Evolutionary conservation across 2,113 vertebrate genomes (phyloP).

Genomic region (Nothocercus nigrocapillus): DNA sequence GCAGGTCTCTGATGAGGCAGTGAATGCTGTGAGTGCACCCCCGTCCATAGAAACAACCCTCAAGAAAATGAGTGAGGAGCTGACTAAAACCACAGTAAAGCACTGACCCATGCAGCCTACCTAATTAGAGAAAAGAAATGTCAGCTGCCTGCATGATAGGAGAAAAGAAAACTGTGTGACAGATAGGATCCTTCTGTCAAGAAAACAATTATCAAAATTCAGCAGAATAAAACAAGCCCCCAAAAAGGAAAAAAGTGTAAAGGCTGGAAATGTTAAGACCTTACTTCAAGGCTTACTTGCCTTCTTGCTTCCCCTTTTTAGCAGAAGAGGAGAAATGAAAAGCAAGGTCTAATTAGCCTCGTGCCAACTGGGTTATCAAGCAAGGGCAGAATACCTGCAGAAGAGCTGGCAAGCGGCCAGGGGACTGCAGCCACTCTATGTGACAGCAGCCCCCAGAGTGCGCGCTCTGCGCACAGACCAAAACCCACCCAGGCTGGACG

Average conservation of each 20-base stretch:
- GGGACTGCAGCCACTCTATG: no score
- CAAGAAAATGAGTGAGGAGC: neutral
- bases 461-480: neutral
- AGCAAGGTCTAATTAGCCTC: neutral
- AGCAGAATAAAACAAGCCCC: neutral
- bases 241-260: neutral
- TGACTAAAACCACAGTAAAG: neutral
- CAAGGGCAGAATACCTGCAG: neutral
- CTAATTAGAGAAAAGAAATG: neutral
- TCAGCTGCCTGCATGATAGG: neutral
- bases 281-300: neutral
- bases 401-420: neutral
- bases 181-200: neutral
- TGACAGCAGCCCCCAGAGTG: neutral
- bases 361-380: neutral
- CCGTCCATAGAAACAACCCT: neutral
- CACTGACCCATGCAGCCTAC: neutral
- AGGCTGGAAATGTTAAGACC: neutral
- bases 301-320: neutral
- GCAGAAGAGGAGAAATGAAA: neutral
- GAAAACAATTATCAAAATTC: neutral
- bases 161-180: neutral
- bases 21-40: neutral
- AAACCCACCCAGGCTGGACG: no score
- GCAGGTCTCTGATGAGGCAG: accelerated